phyloP scores from a whole-genome alignment of 1,140 invertebrate genomes.

The Brachionus rubens region DNA sequence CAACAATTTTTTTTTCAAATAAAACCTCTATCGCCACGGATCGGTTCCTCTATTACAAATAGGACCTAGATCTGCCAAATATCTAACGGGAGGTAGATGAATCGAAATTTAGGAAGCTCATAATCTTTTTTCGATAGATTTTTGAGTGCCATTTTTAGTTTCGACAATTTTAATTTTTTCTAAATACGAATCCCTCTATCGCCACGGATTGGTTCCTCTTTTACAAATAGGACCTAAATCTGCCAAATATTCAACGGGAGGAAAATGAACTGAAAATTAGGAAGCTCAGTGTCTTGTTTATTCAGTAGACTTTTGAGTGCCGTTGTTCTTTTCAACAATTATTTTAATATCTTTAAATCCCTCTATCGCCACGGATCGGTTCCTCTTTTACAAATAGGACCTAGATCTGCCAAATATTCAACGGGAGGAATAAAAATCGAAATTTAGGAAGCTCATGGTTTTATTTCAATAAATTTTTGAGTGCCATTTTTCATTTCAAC shows the following conservation, averaged over 20 bases:
- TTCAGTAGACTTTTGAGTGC: slow-evolving; percentile 16
- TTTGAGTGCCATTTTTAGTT: slow-evolving; percentile 5
- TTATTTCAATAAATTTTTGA: not conserved
- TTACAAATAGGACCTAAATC: slow-evolving; percentile 19
- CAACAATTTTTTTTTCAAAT: too few relatives aligned
- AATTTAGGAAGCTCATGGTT: slow-evolving; percentile 25
- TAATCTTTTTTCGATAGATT: not conserved
- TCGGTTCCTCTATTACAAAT: not conserved
- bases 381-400: slow-evolving; percentile 7
- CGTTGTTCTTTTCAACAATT: not conserved
- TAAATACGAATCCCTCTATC: not conserved
- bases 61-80: slow-evolving; percentile 16
- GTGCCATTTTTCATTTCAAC: slow-evolving; percentile 27
- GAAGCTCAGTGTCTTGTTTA: not conserved
- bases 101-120: slow-evolving; percentile 1
- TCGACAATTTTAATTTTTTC: not conserved
- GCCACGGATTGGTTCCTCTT: slow-evolving; percentile 36
- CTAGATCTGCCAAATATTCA: slow-evolving; percentile 34
- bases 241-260: slow-evolving; percentile 39
- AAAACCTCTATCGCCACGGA: slow-evolving; percentile 35
- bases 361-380: slow-evolving; percentile 34
- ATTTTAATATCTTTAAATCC: too few relatives aligned
- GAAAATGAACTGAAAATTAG: slow-evolving; percentile 1
- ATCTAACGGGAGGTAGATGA: not conserved
- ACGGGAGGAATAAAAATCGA: slow-evolving; percentile 32